Conservation (phyloP, 53 echinoderm and acorn worm species). For the Astropecten irregularis region DNA sequence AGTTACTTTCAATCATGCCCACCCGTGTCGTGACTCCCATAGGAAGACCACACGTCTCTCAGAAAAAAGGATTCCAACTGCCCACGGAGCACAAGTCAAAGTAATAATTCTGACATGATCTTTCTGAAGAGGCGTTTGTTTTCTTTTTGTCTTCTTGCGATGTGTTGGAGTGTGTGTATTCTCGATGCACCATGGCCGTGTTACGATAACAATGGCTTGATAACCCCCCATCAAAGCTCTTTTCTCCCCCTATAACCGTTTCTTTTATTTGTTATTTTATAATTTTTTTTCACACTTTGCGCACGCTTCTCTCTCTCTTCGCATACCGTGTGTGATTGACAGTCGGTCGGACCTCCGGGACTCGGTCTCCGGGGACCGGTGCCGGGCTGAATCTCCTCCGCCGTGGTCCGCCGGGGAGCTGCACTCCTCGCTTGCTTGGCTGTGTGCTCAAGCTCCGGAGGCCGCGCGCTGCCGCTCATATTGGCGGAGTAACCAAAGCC, state of each 20-base stretch:
- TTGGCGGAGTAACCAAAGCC: slow-evolving; percentile 61
- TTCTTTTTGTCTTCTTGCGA: not conserved
- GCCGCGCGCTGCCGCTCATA: no score
- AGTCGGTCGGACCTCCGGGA: not conserved
- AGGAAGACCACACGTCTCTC: slow-evolving; percentile 18
- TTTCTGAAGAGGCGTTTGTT: no score
- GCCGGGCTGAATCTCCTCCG: not conserved
- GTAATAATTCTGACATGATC: not conserved
- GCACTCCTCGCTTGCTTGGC: no score
- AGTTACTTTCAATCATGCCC: no score
- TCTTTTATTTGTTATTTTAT: slow-evolving; percentile 45
- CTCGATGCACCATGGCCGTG: not conserved
- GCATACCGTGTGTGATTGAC: slow-evolving; percentile 22
- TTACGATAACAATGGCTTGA: slow-evolving; percentile 37
- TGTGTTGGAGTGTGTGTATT: no score
- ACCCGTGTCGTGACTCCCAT: no score
- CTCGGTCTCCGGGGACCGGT: not conserved
- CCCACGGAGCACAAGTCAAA: no score
- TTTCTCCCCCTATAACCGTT: not conserved
- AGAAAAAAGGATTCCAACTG: no score
- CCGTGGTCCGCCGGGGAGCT: no score
- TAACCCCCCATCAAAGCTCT: slow-evolving; percentile 1
- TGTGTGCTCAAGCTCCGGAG: slow-evolving; percentile 13
- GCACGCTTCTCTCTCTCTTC: not conserved
- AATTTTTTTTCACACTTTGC: not conserved